phyloP scores from a whole-genome alignment of 2,113 vertebrate genomes.

The Myocastor coypus region DNA sequence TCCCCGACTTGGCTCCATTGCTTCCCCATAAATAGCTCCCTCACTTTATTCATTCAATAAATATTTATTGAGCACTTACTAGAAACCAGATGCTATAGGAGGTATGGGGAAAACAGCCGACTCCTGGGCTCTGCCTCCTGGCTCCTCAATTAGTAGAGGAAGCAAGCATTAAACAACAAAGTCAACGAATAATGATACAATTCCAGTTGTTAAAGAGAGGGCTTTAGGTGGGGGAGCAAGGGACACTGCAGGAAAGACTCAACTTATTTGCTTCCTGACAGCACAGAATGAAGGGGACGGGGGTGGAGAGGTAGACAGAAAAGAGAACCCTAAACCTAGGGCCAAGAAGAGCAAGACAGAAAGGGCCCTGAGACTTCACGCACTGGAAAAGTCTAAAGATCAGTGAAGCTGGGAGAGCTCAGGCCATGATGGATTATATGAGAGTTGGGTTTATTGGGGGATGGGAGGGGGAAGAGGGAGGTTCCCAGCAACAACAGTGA shows the following conservation, averaged over 20 bases:
- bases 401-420: not conserved
- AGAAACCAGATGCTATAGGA: not conserved
- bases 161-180: not conserved
- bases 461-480: too few relatives aligned
- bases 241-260: not conserved
- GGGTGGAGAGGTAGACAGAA: not conserved
- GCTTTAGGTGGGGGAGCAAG: not conserved
- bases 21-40: not conserved
- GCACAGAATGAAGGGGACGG: not conserved
- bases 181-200: not conserved
- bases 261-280: not conserved
- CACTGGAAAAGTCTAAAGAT: not conserved
- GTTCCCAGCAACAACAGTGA: not conserved
- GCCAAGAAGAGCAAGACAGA: not conserved
- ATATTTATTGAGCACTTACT: slow-evolving; percentile 40
- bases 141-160: not conserved
- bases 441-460: not conserved
- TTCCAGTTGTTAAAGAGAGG: not conserved
- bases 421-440: not conserved
- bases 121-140: not conserved
- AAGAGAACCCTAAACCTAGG: not conserved
- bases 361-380: not conserved
- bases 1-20: not conserved
- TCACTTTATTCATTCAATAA: not conserved
- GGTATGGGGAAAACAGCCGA: not conserved